Evolutionary conservation across 2,113 vertebrate species (phyloP).

Genomic region (Canis aureus): DNA sequence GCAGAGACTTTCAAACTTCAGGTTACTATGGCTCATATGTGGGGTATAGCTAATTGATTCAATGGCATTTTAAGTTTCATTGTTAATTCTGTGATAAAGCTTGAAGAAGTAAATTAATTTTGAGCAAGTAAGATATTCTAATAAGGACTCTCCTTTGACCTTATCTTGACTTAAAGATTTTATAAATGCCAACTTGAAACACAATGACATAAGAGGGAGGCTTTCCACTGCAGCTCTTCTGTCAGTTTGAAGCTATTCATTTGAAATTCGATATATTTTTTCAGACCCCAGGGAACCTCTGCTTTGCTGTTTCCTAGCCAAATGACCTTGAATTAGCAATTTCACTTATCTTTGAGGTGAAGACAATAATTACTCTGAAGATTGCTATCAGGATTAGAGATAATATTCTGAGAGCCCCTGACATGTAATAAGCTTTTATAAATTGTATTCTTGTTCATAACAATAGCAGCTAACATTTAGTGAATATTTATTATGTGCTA

Average conservation of each 20-base stretch:
- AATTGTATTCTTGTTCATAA: conserved; percentile 34
- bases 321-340: neutral
- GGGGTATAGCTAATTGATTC: neutral
- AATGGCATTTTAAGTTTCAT: neutral
- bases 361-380: neutral
- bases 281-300: neutral
- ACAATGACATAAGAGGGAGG: neutral
- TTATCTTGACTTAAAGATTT: conserved; percentile 47
- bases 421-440: neutral
- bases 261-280: conserved; percentile 38
- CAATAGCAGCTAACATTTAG: neutral
- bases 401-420: neutral
- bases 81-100: conserved; percentile 30
- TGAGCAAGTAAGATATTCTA: neutral
- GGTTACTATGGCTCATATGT: neutral
- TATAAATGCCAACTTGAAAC: neutral
- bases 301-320: neutral
- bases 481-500: conserved; percentile 39
- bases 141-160: neutral
- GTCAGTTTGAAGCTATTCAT: neutral
- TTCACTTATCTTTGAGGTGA: conserved; percentile 15
- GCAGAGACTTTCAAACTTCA: neutral
- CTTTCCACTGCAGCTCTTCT: neutral
- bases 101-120: conserved; percentile 22
- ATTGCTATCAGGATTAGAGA: neutral